phyloP scores from a whole-genome alignment of 2,797 vertebrate genomes.

The Capromys pilorides region DNA sequence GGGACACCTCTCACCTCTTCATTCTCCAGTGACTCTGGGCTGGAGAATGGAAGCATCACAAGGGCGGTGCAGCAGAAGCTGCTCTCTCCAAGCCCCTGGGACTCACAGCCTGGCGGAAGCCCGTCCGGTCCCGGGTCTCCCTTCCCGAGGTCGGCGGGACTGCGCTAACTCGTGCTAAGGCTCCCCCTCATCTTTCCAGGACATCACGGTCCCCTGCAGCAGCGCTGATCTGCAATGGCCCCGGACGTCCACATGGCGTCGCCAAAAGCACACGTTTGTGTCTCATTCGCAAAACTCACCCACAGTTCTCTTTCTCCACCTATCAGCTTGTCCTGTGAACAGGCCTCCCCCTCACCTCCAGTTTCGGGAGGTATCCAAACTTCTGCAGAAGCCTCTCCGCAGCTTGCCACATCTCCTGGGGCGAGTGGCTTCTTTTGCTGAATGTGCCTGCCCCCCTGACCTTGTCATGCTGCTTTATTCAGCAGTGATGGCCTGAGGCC shows the following conservation, averaged over 20 bases:
- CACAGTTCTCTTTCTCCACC: not conserved
- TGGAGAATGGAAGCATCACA: not conserved
- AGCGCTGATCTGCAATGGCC: not conserved
- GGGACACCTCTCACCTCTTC: not conserved
- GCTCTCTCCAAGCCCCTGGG: not conserved
- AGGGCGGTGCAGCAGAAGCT: not conserved
- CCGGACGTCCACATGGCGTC: not conserved
- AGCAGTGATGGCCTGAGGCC: not conserved
- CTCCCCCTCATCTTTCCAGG: not conserved
- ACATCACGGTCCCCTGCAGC: not conserved
- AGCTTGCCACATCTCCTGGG: not conserved
- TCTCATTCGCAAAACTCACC: not conserved
- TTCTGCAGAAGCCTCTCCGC: not conserved
- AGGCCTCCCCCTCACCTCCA: not conserved
- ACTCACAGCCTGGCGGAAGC: not conserved
- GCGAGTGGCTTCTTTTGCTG: too few species aligned
- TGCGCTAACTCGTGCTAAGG: not conserved
- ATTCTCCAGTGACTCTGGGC: not conserved
- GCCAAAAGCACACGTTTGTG: not conserved
- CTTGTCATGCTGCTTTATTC: not conserved
- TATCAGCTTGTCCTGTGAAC: not conserved
- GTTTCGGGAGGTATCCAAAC: not conserved
- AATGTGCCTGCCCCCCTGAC: not conserved
- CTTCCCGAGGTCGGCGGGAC: too few species aligned
- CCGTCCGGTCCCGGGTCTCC: not conserved